Conservation (phyloP, 2,888 invertebrate species). For the Luffia ferchaultella region DNA sequence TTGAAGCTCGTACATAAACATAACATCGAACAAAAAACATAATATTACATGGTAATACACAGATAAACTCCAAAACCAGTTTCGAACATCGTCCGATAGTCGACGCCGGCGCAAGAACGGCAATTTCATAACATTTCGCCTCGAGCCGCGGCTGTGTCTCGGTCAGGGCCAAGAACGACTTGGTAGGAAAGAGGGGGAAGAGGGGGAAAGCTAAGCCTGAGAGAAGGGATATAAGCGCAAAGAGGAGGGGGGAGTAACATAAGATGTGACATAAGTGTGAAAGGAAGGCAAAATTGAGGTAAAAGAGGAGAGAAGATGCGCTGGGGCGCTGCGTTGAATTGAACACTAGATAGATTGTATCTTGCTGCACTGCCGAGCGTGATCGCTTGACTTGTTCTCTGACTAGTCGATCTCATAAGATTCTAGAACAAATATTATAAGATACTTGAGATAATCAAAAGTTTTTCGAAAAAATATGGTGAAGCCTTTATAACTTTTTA, state of each 20-base stretch:
- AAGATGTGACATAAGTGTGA: constrained; percentile 17
- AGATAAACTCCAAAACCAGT: background rate
- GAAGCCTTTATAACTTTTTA: no score
- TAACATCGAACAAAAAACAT: no score
- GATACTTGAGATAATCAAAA: no score
- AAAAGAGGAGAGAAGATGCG: constrained; percentile 21
- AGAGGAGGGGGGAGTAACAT: constrained; percentile 23
- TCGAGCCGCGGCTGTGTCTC: constrained; percentile 46
- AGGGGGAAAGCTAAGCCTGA: background rate
- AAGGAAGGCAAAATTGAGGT: constrained; percentile 2
- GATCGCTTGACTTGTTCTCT: constrained; percentile 35
- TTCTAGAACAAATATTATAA: no score
- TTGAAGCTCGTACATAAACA: no score
- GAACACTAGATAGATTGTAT: constrained; percentile 62
- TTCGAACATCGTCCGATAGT: background rate
- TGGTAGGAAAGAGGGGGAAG: constrained; percentile 8
- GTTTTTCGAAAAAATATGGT: no score
- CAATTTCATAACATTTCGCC: constrained; percentile 56
- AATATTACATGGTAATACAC: background rate
- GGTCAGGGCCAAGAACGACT: constrained; percentile 49
- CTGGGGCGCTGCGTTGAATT: constrained; percentile 41
- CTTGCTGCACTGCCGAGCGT: constrained; percentile 64
- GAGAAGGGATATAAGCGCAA: constrained; percentile 6
- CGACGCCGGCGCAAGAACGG: constrained; percentile 6
- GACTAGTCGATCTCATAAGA: no score